These are phyloP conservation scores for Cossypha niveicapilla DNA, from an alignment of 2,797 vertebrate genomes.

Conservation along the genomic window DNA sequence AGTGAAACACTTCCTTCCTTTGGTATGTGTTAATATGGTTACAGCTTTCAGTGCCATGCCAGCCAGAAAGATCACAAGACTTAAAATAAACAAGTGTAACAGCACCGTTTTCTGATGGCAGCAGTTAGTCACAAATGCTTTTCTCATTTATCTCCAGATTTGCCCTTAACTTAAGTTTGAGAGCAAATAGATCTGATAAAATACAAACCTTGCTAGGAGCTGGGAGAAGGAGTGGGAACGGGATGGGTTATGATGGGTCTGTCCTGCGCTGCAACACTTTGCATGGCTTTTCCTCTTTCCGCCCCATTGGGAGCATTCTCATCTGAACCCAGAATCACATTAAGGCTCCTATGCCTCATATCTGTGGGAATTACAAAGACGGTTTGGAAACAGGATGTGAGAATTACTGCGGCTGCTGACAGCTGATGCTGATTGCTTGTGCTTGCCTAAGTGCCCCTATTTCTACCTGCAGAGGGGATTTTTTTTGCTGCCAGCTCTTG, in stretches of 20 bases:
- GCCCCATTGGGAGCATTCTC: not conserved
- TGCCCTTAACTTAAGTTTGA: not conserved
- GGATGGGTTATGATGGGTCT: not conserved
- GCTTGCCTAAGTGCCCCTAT: not conserved
- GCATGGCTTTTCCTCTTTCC: not conserved
- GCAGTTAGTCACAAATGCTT: not conserved
- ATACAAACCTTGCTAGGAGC: not conserved
- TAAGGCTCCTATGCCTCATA: not conserved
- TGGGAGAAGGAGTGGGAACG: not conserved
- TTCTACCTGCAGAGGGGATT: not conserved
- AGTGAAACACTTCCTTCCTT: slow-evolving; percentile 54
- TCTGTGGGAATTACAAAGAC: not conserved
- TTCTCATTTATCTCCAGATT: not conserved
- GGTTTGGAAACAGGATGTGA: not conserved
- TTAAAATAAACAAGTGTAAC: not conserved
- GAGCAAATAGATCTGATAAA: not conserved
- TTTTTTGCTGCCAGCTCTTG: not conserved
- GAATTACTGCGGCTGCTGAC: not conserved
- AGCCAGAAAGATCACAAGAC: slow-evolving; percentile 32
- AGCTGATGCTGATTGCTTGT: not conserved
- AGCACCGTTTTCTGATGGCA: not conserved
- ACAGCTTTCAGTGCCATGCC: not conserved
- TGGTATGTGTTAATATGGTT: slow-evolving; percentile 32
- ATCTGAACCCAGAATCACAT: not conserved
- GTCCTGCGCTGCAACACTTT: rapidly evolving